Evolutionary conservation across 2,113 vertebrate species (phyloP), one percentile per base, ranked within the genome.

Genomic region (Oryzias melastigma): DNA sequence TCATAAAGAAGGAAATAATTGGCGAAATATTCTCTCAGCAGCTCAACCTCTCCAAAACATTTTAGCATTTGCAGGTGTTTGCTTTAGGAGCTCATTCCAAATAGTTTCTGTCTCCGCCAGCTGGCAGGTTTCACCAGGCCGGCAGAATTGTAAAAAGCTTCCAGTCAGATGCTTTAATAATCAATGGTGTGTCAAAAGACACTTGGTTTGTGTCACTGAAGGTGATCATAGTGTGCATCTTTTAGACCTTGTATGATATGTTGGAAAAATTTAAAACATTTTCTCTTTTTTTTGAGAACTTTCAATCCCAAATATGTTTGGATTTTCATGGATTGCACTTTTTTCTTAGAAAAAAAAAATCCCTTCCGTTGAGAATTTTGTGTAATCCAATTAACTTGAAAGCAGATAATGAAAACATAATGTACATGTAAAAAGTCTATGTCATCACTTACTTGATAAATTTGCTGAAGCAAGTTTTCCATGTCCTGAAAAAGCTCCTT

Each of bases 1-100:
- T 76, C 61, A 78, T 73, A 68, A 82, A 69, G 65, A 27, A 42
- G 58, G 52, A 64, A 78, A 68, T 78, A 72, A 85, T 74, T 80
- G 74, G 58, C 56, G 64, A 62, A 40, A 22, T 42, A 64, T 72
- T 74, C 61, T 82, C 53, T 41, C 65, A 65, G 70, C 78, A 66
- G 58, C 62, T 42, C 56, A 19, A 61, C 53, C 63, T 58, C 65
- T 62, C 43, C 17, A 45, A 69, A 75, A 58, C 51, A 58, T 46
- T 51, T 63, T 51, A 62, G 49, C 51, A 65, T 68, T 66, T 41
- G 18, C 27, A 65, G 68, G 54, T 53, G 50, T 71, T 74, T 66
- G 65, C 47, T 13, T 1, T 46, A 20, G 22, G 56, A 29, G 27
- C 68, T 56, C 13, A 40, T 67, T 74, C 68, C 64, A 78, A 65